Conservation (phyloP, 2,888 invertebrate species). For the Trissolcus brochymenae region DNA sequence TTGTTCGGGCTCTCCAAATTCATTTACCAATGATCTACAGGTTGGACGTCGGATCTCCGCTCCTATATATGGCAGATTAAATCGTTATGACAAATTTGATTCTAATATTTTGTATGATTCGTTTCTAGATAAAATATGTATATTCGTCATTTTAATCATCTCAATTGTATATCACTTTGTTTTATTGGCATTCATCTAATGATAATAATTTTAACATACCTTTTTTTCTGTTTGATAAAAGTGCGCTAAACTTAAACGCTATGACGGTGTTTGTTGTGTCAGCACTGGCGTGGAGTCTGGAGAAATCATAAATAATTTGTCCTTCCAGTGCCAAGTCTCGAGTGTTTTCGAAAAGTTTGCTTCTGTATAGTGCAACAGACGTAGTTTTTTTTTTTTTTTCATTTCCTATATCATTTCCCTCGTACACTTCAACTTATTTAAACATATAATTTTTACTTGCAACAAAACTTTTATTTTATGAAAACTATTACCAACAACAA, state of each 20-base stretch:
- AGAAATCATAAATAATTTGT: constrained; percentile 58
- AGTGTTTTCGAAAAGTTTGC: constrained; percentile 47
- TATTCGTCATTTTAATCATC: no score
- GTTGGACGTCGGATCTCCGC: background rate
- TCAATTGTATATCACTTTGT: no score
- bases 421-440: no score
- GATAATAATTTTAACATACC: no score
- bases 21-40: constrained; percentile 8
- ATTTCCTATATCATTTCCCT: no score
- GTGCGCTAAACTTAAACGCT: constrained; percentile 24
- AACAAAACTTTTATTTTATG: no score
- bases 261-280: constrained; percentile 53
- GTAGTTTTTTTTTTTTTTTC: background rate
- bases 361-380: constrained; percentile 15
- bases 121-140: no score
- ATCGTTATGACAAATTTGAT: background rate
- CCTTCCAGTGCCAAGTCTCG: constrained; percentile 53
- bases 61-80: background rate
- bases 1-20: constrained; percentile 9
- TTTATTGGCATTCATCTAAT: no score
- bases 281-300: constrained; percentile 59
- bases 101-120: no score
- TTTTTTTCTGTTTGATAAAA: constrained; percentile 25
- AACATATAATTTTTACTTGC: no score
- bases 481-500: no score